Base-by-base conservation (phyloP, 2,888 invertebrate genomes). In the Acanthoscelides obtectus region DNA sequence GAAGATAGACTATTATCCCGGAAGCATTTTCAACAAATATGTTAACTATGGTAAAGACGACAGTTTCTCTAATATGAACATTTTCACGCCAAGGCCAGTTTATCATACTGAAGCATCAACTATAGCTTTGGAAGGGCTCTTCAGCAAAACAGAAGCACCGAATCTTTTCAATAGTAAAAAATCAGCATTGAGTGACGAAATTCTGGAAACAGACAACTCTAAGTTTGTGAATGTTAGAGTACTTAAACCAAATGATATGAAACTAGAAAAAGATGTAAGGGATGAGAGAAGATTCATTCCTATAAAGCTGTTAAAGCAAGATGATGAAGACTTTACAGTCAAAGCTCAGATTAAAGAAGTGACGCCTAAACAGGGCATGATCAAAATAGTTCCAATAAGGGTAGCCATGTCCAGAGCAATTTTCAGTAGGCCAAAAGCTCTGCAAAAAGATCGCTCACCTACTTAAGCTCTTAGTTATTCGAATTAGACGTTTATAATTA, bases 71-170 rank as follows among this genome's bases (percentile, higher is more conserved):
- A 80, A 81, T 21, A 84, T 85, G 21, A 83, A 83, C 69, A 79
- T 84, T 17, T 80, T 84, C 22, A 85, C 86, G 5, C 83, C 85
- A 1, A 80, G 80, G 72, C 83, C 85, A 3, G 74, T 81, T 5
- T 79, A 80, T 68, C 76, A 83, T 27, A 80, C 86, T 8, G 89
- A 92, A 82, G 88, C 90, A 0, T 91, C 92, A 0, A 92, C 92
- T 0, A 88, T 93, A 75, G 85, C 92, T 17, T 83, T 93, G 75
- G 91, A 93, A 85, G 91, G 88, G 0, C 84, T 93, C 8, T 93
- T 93, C 78, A 89, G 89, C 81, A 66, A 22, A 20, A 88, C 88
- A 71, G 86, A 89, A 80, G 86, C 84, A 69, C 87, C 88, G 0
- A 76, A 74, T 67, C 25, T 78, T 72, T 73, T 72, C 22, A 70